These are phyloP conservation scores for Ophiodon elongatus DNA, from an alignment of 2,113 vertebrate genomes.

Conservation along the genomic window DNA sequence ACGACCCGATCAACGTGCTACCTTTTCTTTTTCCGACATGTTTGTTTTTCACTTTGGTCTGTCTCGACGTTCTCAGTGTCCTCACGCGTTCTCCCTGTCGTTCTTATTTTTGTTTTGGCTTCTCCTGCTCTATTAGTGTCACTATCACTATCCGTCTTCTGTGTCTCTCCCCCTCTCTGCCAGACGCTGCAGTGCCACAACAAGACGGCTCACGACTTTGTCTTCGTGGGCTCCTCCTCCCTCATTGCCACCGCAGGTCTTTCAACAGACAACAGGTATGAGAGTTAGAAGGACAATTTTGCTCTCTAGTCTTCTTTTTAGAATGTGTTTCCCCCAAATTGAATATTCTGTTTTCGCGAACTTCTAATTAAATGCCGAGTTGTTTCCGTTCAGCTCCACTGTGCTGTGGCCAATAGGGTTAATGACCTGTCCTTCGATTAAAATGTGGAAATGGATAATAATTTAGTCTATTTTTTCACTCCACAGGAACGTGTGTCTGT, in stretches of 20 bases:
- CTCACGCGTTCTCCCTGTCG: slow-evolving; percentile 12
- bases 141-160: slow-evolving; percentile 19
- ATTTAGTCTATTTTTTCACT: slow-evolving; percentile 19
- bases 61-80: slow-evolving; percentile 4
- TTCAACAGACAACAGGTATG: slow-evolving; percentile 95
- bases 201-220: slow-evolving; percentile 97
- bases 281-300: neutral
- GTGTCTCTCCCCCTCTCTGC: slow-evolving; percentile 31
- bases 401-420: neutral
- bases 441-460: neutral
- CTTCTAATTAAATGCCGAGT: neutral
- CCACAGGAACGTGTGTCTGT: slow-evolving; percentile 95
- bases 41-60: slow-evolving; percentile 5
- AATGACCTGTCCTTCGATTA: slow-evolving; percentile 8
- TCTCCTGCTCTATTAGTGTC: slow-evolving; percentile 39
- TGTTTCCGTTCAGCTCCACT: slow-evolving; percentile 1
- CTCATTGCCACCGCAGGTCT: slow-evolving; percentile 96
- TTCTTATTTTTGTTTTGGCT: slow-evolving; percentile 18
- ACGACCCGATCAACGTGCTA: neutral
- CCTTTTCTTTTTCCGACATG: neutral
- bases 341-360: neutral
- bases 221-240: slow-evolving; percentile 96
- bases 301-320: neutral
- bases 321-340: neutral
- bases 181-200: slow-evolving; percentile 98